Conservation (phyloP, 2,888 invertebrate genomes). For the Syritta pipiens region DNA sequence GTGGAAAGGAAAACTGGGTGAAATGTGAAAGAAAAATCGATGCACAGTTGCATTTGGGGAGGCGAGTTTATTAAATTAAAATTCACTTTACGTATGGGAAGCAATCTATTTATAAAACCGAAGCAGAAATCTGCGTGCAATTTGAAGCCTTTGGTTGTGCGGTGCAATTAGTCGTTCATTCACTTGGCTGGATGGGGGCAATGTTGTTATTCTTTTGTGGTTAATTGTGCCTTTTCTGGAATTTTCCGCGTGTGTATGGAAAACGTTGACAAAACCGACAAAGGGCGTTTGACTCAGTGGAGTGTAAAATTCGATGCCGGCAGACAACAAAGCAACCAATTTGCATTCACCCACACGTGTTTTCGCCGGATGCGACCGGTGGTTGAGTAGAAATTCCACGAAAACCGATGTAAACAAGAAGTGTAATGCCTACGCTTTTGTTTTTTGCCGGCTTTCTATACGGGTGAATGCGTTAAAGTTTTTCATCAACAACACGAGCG, state of each 20-base stretch:
- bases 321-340: conserved; percentile 7
- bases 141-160: neutral
- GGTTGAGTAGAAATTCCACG: neutral
- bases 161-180: conserved; percentile 24
- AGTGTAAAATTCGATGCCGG: neutral
- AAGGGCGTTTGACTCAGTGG: too few relatives aligned
- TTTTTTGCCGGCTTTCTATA: too few relatives aligned
- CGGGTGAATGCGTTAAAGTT: too few relatives aligned
- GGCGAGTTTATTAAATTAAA: conserved; percentile 41
- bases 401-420: too few relatives aligned
- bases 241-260: too few relatives aligned
- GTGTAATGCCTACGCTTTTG: too few relatives aligned
- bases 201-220: too few relatives aligned
- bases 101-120: conserved; percentile 56
- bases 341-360: conserved; percentile 5
- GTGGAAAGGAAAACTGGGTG: neutral
- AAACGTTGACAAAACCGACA: neutral
- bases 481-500: too few relatives aligned
- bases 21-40: conserved; percentile 51
- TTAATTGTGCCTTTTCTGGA: too few relatives aligned
- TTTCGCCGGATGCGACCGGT: neutral
- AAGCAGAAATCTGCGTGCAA: conserved; percentile 28
- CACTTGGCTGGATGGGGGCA: conserved; percentile 16
- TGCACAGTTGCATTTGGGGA: conserved; percentile 28
- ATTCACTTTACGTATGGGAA: conserved; percentile 29